A percentile compares a stretch with the other conserved stretches of the same genome.
Evolutionary conservation across 1,140 invertebrate genomes (phyloP).

Genomic region (Apolygus lucorum): DNA sequence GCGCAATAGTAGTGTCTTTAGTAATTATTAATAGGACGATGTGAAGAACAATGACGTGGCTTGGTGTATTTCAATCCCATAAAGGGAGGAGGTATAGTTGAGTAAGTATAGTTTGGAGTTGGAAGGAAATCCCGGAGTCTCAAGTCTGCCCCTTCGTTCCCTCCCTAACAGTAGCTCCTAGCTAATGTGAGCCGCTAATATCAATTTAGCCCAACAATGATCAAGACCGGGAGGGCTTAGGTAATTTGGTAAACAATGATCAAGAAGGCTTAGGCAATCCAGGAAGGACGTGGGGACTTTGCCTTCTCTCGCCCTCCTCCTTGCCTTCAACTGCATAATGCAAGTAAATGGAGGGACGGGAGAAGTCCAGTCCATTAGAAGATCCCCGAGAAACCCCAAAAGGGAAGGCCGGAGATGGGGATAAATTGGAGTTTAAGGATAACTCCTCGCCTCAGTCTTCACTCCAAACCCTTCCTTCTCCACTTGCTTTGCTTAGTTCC

Average conservation of each 20-base stretch:
- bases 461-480: too few relatives aligned
- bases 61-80: neutral
- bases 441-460: conserved; percentile 6
- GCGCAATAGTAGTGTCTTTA: too few relatives aligned
- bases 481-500: too few relatives aligned
- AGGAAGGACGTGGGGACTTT: too few relatives aligned
- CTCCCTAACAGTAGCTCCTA: neutral
- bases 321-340: conserved; percentile 14
- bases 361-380: conserved; percentile 11
- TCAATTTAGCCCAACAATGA: conserved; percentile 12
- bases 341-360: conserved; percentile 8
- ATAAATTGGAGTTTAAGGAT: conserved; percentile 15
- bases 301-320: too few relatives aligned
- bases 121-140: neutral
- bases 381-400: neutral
- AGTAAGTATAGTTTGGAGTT: neutral
- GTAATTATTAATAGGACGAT: conserved; percentile 11
- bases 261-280: conserved; percentile 3
- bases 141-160: neutral
- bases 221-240: conserved; percentile 16
- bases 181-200: conserved; percentile 15
- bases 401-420: conserved; percentile 8
- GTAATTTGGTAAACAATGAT: conserved; percentile 17
- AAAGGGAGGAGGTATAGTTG: neutral
- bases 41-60: neutral